These are phyloP conservation scores for Gopherus evgoodei DNA, from an alignment of 2,113 vertebrate genomes.

Conservation along the genomic window DNA sequence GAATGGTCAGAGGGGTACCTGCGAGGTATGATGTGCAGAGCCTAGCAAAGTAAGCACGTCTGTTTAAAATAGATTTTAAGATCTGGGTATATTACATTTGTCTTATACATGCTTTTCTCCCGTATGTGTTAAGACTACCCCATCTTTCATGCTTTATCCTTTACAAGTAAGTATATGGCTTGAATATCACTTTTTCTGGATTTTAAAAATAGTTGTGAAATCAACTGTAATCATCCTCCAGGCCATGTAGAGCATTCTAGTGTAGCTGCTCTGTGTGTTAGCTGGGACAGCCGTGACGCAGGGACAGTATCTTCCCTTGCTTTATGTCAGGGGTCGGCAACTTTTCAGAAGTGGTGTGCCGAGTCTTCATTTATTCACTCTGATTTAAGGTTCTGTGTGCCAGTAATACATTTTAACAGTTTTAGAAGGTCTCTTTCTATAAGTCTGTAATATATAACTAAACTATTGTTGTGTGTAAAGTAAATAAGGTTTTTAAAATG, in stretches of 20 bases:
- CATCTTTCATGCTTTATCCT: constrained; percentile 3
- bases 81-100: neutral
- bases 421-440: too few species aligned
- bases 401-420: too few species aligned
- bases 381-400: too few species aligned
- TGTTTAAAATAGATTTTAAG: neutral
- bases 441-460: too few species aligned
- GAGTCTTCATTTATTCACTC: too few species aligned
- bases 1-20: neutral
- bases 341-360: too few species aligned
- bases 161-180: neutral
- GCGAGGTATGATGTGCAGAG: rapidly evolving
- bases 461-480: too few species aligned
- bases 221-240: neutral
- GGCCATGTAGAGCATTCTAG: neutral
- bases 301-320: neutral
- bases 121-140: neutral
- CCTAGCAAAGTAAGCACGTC: neutral
- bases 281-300: neutral
- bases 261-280: neutral
- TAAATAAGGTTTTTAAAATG: too few species aligned
- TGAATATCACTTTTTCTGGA: constrained; percentile 10
- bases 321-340: neutral
- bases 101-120: neutral
- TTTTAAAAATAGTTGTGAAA: constrained; percentile 27